Conservation (phyloP, 2,888 invertebrate genomes). For the Danaus chrysippus region DNA sequence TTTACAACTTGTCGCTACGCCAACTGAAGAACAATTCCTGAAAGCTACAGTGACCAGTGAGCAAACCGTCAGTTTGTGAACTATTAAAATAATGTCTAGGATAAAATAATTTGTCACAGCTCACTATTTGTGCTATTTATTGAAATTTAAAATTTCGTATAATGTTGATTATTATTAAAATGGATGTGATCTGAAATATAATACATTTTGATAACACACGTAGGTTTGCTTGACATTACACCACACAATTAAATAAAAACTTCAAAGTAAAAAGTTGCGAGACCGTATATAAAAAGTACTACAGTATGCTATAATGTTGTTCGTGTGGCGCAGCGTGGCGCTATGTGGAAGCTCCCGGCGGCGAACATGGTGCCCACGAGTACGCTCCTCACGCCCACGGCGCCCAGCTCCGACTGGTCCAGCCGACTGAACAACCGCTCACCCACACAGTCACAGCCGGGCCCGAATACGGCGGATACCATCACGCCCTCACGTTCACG, state of each 20-base stretch:
- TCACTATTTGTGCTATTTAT: too few relatives aligned
- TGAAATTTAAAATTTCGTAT: too few relatives aligned
- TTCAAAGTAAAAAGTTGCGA: slow-evolving; percentile 26
- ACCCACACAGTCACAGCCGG: neutral
- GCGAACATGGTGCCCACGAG: slow-evolving; percentile 3
- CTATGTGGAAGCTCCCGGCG: slow-evolving; percentile 46
- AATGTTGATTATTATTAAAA: too few relatives aligned
- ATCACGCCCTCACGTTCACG: neutral
- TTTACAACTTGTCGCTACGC: too few relatives aligned
- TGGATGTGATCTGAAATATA: too few relatives aligned
- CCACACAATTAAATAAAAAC: slow-evolving; percentile 21
- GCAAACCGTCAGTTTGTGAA: too few relatives aligned
- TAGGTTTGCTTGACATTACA: neutral
- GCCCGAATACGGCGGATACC: too few relatives aligned
- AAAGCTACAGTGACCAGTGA: too few relatives aligned
- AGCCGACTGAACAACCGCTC: slow-evolving; percentile 11
- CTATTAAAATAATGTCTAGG: too few relatives aligned
- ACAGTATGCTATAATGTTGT: slow-evolving; percentile 17
- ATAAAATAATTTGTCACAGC: too few relatives aligned
- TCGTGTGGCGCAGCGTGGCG: slow-evolving; percentile 52
- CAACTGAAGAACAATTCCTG: too few relatives aligned
- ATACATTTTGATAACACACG: neutral
- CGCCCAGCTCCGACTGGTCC: slow-evolving; percentile 9
- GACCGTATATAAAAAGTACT: slow-evolving; percentile 22
- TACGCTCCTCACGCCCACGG: slow-evolving; percentile 10